These are phyloP conservation scores for Linurgus olivaceus DNA, from an alignment of 2,797 vertebrate genomes.

Conservation along the genomic window DNA sequence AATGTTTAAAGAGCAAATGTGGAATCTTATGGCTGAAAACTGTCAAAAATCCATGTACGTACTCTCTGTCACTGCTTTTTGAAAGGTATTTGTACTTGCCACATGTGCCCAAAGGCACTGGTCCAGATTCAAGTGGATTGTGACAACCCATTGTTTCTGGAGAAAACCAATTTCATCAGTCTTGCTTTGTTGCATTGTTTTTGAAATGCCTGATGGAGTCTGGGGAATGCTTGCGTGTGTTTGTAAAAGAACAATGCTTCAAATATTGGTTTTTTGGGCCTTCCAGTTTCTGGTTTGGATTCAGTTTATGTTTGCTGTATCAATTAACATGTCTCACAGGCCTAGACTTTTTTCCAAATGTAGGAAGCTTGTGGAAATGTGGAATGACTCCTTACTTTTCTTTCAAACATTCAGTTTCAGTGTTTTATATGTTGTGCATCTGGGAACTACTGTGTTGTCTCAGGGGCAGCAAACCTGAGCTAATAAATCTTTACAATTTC, in stretches of 20 bases:
- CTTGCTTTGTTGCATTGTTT: conserved; percentile 9
- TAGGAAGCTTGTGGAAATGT: not conserved
- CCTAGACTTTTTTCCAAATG: not conserved
- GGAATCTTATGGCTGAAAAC: not conserved
- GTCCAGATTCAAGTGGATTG: not conserved
- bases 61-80: not conserved
- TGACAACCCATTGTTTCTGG: not conserved
- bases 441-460: not conserved
- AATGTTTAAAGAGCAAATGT: not conserved
- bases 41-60: not conserved
- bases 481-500: not conserved
- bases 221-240: not conserved
- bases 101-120: not conserved
- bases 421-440: not conserved
- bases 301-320: not conserved
- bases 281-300: not conserved
- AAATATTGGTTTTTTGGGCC: not conserved
- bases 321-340: not conserved
- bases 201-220: not conserved
- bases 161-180: conserved; percentile 27
- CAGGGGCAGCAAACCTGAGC: not conserved
- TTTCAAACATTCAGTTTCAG: not conserved
- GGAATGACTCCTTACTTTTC: not conserved
- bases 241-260: not conserved
- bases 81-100: not conserved